These are phyloP conservation scores for Erpornis zantholeuca DNA, from an alignment of 2,113 vertebrate genomes.

Conservation along the genomic window DNA sequence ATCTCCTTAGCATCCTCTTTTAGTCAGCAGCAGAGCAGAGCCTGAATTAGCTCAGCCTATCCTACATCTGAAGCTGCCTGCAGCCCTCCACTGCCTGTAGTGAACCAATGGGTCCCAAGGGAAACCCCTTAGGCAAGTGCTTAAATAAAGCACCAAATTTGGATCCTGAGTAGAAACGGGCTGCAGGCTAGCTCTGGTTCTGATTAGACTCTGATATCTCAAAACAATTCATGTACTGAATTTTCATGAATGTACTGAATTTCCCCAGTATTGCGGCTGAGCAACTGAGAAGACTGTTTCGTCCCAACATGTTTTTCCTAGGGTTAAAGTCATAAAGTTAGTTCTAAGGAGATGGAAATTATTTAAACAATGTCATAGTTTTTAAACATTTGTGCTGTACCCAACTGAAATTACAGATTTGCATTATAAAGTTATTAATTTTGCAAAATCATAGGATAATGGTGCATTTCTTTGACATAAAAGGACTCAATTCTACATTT, in stretches of 20 bases:
- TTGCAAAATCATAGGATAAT: not conserved
- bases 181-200: not conserved
- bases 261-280: not conserved
- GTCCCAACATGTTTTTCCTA: not conserved
- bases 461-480: not conserved
- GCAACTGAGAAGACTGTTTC: not conserved
- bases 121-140: not conserved
- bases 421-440: not conserved
- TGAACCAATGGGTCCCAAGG: not conserved
- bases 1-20: not conserved
- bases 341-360: not conserved
- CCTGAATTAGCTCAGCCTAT: not conserved
- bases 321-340: not conserved
- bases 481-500: not conserved
- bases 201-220: not conserved
- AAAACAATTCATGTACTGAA: not conserved
- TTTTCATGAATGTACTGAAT: not conserved
- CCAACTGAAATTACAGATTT: not conserved
- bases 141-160: not conserved
- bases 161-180: not conserved
- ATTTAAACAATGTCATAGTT: not conserved
- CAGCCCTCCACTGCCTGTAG: not conserved
- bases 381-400: not conserved
- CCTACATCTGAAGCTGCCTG: rapidly evolving
- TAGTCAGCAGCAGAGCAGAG: not conserved